Conservation (phyloP, 2,113 vertebrate species). For the Peromyscus leucopus region DNA sequence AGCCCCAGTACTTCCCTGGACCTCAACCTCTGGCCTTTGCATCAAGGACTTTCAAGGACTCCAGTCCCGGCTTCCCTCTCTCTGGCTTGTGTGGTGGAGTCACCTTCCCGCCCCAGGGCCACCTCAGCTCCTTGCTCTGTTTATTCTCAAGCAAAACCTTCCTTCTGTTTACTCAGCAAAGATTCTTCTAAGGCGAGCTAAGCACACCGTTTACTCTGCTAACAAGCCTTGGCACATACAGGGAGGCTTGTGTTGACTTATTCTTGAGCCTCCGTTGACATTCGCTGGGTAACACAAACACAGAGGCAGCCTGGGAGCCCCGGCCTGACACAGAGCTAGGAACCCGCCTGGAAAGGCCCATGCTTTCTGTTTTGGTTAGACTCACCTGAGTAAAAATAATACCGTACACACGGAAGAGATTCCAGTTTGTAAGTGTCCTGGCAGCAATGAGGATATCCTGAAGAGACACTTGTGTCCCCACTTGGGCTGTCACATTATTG, state of each 20-base stretch:
- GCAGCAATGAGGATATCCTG: not conserved
- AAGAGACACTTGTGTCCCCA: not conserved
- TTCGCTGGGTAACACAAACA: conserved; percentile 84
- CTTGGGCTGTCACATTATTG: not conserved
- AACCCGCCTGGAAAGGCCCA: not conserved
- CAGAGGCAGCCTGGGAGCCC: conserved; percentile 60
- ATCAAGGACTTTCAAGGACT: not conserved
- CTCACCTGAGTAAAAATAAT: conserved; percentile 62
- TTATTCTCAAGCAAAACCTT: conserved; percentile 63
- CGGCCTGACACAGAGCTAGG: not conserved
- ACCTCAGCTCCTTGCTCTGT: conserved; percentile 62
- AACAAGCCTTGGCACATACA: conserved; percentile 86
- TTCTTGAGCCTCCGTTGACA: conserved; percentile 82
- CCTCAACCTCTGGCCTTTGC: not conserved
- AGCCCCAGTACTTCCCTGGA: not conserved
- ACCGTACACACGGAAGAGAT: not conserved
- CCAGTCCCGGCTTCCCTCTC: not conserved
- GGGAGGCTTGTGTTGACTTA: conserved; percentile 84
- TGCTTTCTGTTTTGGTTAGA: conserved; percentile 23
- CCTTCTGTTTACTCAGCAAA: conserved; percentile 83
- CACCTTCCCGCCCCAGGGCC: conserved; percentile 17
- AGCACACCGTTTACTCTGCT: conserved; percentile 85
- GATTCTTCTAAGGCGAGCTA: conserved; percentile 83
- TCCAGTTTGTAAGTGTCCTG: not conserved
- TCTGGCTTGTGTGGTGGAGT: not conserved